A percentile compares a stretch with the other conserved stretches of the same genome.
Conservation (phyloP, 53 echinoderm and acorn worm species). For the Astropecten irregularis region DNA sequence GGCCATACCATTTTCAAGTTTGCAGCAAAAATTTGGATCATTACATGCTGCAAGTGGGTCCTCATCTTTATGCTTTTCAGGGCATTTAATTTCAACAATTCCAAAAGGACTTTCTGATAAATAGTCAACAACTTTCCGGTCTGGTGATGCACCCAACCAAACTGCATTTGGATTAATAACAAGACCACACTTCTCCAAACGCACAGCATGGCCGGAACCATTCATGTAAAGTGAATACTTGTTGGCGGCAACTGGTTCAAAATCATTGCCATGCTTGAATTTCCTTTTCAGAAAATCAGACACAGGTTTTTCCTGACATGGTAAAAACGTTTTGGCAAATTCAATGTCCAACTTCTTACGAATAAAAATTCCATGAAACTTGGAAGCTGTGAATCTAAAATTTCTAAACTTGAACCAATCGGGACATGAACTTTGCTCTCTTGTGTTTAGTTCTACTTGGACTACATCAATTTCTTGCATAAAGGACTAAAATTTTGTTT, state of each 20-base stretch:
- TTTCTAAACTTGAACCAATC: conserved; percentile 2
- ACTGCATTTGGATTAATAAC: conserved; percentile 19
- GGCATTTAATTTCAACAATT: conserved; percentile 28
- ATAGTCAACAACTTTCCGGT: conserved; percentile 23
- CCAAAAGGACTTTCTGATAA: not conserved
- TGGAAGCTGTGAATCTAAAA: conserved; percentile 27
- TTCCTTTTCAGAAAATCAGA: conserved; percentile 13
- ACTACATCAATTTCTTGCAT: conserved; percentile 1
- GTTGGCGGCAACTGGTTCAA: conserved; percentile 31
- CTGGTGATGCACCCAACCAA: conserved; percentile 19
- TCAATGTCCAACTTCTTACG: conserved; percentile 16
- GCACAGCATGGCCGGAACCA: conserved; percentile 20
- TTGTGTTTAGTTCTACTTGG: conserved; percentile 11
- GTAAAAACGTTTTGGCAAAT: conserved; percentile 6
- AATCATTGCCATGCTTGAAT: conserved; percentile 1
- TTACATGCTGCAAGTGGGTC: conserved; percentile 34
- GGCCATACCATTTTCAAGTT: conserved; percentile 9
- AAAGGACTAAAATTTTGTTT: not conserved
- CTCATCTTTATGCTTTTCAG: conserved; percentile 26
- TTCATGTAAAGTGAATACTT: conserved; percentile 32
- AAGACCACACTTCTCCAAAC: conserved; percentile 10
- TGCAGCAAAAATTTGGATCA: conserved; percentile 21
- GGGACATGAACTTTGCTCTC: conserved; percentile 11
- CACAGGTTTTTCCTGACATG: conserved; percentile 26
- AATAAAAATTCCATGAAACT: conserved; percentile 2